A percentile compares a stretch with the other conserved stretches of the same genome.
Evolutionary conservation across 2,797 vertebrate species (phyloP).

Genomic region (Centropyge bicolor): DNA sequence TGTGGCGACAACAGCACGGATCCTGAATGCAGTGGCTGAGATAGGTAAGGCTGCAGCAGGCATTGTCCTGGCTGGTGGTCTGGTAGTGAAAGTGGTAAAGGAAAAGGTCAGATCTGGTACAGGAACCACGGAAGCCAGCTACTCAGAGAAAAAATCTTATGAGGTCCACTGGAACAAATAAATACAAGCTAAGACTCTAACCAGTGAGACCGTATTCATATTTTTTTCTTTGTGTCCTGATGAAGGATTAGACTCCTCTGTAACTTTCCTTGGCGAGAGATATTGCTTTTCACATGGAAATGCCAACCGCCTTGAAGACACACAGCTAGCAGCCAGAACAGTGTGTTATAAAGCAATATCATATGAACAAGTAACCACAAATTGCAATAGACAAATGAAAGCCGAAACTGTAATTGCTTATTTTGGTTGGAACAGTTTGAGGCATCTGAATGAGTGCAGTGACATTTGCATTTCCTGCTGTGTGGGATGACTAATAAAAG

Average conservation of each 20-base stretch:
- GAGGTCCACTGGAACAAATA: slow-evolving; percentile 85
- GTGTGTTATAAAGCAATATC: neutral
- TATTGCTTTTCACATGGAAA: neutral
- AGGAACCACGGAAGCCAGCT: slow-evolving; percentile 48
- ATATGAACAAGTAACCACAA: neutral
- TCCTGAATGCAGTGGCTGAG: slow-evolving; percentile 76
- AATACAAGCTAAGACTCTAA: slow-evolving; percentile 3
- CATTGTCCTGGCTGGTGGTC: slow-evolving; percentile 72
- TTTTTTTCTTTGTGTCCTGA: neutral
- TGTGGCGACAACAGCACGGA: slow-evolving; percentile 32
- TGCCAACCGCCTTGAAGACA: slow-evolving; percentile 4
- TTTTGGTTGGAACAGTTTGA: neutral
- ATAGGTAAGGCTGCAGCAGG: slow-evolving; percentile 79
- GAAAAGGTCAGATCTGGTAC: slow-evolving; percentile 75
- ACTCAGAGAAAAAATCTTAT: slow-evolving; percentile 78
- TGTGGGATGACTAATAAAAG: neutral
- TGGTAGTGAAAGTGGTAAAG: slow-evolving; percentile 84
- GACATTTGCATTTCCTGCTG: slow-evolving; percentile 11
- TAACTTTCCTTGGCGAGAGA: neutral
- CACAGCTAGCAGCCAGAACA: neutral
- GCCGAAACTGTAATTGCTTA: neutral
- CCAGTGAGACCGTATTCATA: neutral
- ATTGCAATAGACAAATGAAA: neutral
- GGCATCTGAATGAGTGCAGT: slow-evolving; percentile 12
- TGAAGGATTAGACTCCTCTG: neutral